phyloP scores from a whole-genome alignment of 2,888 invertebrate species.

The Magallana nippona region DNA sequence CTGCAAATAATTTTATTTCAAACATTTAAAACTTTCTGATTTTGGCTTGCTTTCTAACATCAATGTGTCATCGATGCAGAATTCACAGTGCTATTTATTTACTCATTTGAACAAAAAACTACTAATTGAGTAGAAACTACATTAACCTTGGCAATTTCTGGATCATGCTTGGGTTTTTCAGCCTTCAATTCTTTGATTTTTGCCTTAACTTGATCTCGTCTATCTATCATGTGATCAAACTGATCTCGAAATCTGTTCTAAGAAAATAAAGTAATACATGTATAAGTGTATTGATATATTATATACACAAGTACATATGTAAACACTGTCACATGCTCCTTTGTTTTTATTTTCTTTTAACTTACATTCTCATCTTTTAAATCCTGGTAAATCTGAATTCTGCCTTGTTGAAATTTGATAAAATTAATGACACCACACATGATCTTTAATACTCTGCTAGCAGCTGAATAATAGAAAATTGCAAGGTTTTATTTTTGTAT shows the following conservation, averaged over 20 bases:
- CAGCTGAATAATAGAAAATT: conserved; percentile 53
- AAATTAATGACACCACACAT: conserved; percentile 69
- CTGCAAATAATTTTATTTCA: background rate
- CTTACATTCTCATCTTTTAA: conserved; percentile 64
- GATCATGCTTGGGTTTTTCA: conserved; percentile 64
- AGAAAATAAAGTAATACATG: conserved; percentile 38
- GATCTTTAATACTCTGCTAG: conserved; percentile 60
- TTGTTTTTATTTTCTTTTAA: background rate
- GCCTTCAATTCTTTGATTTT: conserved; percentile 63
- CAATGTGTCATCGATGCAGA: background rate
- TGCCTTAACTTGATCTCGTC: conserved; percentile 65
- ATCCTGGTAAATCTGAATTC: conserved; percentile 57
- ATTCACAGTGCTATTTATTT: background rate
- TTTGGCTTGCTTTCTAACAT: background rate
- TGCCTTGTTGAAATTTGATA: conserved; percentile 57
- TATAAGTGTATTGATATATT: no score
- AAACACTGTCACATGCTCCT: background rate
- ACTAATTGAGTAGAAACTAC: no score
- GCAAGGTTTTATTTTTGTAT: no score
- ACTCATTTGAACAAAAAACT: no score
- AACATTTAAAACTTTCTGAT: background rate
- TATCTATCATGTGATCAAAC: conserved; percentile 61
- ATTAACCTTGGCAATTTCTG: conserved; percentile 62
- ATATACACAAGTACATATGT: no score
- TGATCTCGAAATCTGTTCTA: conserved; percentile 65